These are phyloP conservation scores for Tethea ocularis DNA, from an alignment of 2,888 invertebrate species.

Conservation along the genomic window DNA sequence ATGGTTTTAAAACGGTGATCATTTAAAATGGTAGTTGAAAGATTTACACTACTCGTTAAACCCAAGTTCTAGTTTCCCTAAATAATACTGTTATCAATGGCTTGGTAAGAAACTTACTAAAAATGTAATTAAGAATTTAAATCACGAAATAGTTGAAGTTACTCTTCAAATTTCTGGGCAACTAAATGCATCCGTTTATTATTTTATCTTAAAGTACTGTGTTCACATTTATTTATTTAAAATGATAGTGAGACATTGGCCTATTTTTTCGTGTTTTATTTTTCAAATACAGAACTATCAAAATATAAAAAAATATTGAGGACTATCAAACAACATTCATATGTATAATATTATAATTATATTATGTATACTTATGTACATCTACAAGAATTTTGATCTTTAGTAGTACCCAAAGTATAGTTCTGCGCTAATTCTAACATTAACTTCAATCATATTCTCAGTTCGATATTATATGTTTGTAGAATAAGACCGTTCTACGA, in stretches of 20 bases:
- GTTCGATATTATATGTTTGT: conserved; percentile 66
- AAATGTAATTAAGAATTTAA: conserved; percentile 56
- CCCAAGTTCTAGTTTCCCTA: conserved; percentile 77
- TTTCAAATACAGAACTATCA: conserved; percentile 84
- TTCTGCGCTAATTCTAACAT: conserved; percentile 77
- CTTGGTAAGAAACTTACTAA: conserved; percentile 80
- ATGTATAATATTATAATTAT: conserved; percentile 72
- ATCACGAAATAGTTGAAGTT: conserved; percentile 61
- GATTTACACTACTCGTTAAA: conserved; percentile 72
- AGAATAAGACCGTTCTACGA: conserved; percentile 62
- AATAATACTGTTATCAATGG: conserved; percentile 84
- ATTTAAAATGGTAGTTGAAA: conserved; percentile 70
- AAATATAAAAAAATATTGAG: conserved; percentile 85
- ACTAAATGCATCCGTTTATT: conserved; percentile 78
- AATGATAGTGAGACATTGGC: conserved; percentile 82
- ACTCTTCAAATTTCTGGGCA: conserved; percentile 58
- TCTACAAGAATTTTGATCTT: conserved; percentile 79
- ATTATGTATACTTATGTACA: conserved; percentile 79
- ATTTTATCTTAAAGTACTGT: conserved; percentile 71
- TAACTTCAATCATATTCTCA: conserved; percentile 68
- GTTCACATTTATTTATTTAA: conserved; percentile 68
- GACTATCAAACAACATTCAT: conserved; percentile 83
- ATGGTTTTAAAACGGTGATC: conserved; percentile 64
- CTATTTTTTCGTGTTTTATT: conserved; percentile 72
- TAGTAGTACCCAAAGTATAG: conserved; percentile 77